These are phyloP conservation scores for Halictus quadricinctus DNA, from an alignment of 2,888 invertebrate genomes.

Conservation along the genomic window DNA sequence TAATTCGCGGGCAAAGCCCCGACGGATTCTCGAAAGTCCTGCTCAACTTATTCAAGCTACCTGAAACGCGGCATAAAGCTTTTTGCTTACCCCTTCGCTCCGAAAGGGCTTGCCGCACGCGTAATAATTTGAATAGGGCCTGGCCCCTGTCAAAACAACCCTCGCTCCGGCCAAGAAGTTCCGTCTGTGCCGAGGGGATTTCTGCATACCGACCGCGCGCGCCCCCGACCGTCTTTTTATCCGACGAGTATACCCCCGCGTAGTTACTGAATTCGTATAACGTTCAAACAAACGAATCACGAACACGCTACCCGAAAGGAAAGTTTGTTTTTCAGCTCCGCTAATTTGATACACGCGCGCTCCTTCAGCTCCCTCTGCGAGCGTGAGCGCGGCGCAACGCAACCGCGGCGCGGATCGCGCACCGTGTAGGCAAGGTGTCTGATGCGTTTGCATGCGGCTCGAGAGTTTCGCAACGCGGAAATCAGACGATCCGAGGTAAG, in stretches of 20 bases:
- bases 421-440: slow-evolving; percentile 33
- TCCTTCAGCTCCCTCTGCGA: slow-evolving; percentile 11
- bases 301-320: slow-evolving; percentile 28
- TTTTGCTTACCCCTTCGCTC: slow-evolving; percentile 49
- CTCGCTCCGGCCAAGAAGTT: slow-evolving; percentile 64
- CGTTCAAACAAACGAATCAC: slow-evolving; percentile 56
- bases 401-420: not conserved
- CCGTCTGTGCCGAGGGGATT: slow-evolving; percentile 58
- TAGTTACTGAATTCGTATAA: slow-evolving; percentile 47
- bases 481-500: slow-evolving; percentile 17
- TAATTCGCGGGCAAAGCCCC: slow-evolving; percentile 52
- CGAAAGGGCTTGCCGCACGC: slow-evolving; percentile 61
- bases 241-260: slow-evolving; percentile 42
- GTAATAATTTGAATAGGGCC: slow-evolving; percentile 70
- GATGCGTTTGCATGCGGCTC: slow-evolving; percentile 2
- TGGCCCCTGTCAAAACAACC: slow-evolving; percentile 67
- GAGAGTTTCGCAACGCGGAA: slow-evolving; percentile 17
- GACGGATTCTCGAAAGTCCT: slow-evolving; percentile 53
- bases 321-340: slow-evolving; percentile 39
- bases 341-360: slow-evolving; percentile 44
- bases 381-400: not conserved
- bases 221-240: slow-evolving; percentile 55
- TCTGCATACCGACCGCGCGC: slow-evolving; percentile 28
- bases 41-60: slow-evolving; percentile 54
- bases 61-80: slow-evolving; percentile 56